Base-by-base conservation (phyloP, 2,113 vertebrate genomes). In the Plotosus lineatus region DNA sequence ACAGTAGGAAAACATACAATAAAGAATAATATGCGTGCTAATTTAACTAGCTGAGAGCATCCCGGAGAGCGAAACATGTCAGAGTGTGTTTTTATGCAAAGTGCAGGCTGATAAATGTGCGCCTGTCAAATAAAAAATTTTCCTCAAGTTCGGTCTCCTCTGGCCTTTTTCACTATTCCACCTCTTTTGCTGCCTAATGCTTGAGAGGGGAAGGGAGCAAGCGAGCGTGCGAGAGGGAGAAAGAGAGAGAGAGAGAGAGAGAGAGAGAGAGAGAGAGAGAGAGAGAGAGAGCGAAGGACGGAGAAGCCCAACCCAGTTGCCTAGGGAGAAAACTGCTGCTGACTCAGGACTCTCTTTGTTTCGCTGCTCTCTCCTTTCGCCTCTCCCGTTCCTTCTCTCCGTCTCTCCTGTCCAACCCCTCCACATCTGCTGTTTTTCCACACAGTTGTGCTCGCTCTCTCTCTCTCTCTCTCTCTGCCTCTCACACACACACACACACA, bases 271-370 rank as follows among this genome's bases (percentile, higher is more conserved):
- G 85, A 63, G 79, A 85, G 84, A 31, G 38, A 71, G 78, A 71
- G 79, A 63, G 79, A 66, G 72, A 71, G 82, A 36, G 63, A 71
- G 51, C 75, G 86, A 66, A 73, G 40, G 82, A 87, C 26, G 38
- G 72, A 77, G 77, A 82, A 90, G 89, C 91, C 90, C 91, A 89
- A 90, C 90, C 89, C 90, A 90, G 92, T 91, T 92, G 92, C 91
- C 90, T 92, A 90, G 91, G 89, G 91, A 91, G 91, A 92, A 92
- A 91, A 91, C 90, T 89, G 90, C 88, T 92, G 91, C 94, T 95
- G 94, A 94, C 92, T 94, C 94, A 94, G 94, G 92, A 91, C 91
- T 94, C 91, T 94, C 93, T 94, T 94, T 95, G 93, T 94, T 92
- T 94, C 89, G 88, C 90, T 90, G 90, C 86, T 85, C 89, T 89